These are phyloP conservation scores for Lochmaea capreae DNA, from an alignment of 2,888 invertebrate genomes.

Conservation along the genomic window DNA sequence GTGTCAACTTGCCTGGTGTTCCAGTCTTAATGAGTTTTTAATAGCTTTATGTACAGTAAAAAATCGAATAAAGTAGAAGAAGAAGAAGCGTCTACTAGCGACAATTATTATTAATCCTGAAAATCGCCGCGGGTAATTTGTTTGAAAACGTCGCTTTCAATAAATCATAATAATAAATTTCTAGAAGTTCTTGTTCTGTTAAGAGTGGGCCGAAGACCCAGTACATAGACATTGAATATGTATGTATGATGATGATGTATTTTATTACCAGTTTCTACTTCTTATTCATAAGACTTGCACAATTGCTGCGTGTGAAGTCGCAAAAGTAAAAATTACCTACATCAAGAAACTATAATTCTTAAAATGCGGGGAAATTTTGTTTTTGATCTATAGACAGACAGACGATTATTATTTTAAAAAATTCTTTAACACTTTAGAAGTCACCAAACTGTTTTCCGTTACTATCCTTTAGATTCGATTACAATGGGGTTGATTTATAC, in stretches of 20 bases:
- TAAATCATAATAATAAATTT: slow-evolving; percentile 43
- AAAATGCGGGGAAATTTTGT: too few species aligned
- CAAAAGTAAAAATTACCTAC: slow-evolving; percentile 7
- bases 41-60: slow-evolving; percentile 36
- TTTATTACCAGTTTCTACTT: slow-evolving; percentile 41
- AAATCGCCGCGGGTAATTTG: slow-evolving; percentile 34
- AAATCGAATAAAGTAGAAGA: neutral
- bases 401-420: too few species aligned
- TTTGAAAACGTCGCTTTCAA: slow-evolving; percentile 38
- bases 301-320: slow-evolving; percentile 32
- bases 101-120: slow-evolving; percentile 37
- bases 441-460: too few species aligned
- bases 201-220: slow-evolving; percentile 39
- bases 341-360: slow-evolving; percentile 21
- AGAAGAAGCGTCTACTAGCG: slow-evolving; percentile 14
- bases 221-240: slow-evolving; percentile 41
- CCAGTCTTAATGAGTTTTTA: slow-evolving; percentile 26
- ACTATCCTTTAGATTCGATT: too few species aligned
- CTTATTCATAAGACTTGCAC: slow-evolving; percentile 44
- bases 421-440: too few species aligned
- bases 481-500: too few species aligned
- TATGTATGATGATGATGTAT: slow-evolving; percentile 41
- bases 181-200: slow-evolving; percentile 38
- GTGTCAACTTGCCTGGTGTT: neutral
- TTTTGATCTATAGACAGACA: too few species aligned